Evolutionary conservation across 2,888 invertebrate species (phyloP), one percentile per base, ranked within the genome.

Genomic region (Eilema caniola): DNA sequence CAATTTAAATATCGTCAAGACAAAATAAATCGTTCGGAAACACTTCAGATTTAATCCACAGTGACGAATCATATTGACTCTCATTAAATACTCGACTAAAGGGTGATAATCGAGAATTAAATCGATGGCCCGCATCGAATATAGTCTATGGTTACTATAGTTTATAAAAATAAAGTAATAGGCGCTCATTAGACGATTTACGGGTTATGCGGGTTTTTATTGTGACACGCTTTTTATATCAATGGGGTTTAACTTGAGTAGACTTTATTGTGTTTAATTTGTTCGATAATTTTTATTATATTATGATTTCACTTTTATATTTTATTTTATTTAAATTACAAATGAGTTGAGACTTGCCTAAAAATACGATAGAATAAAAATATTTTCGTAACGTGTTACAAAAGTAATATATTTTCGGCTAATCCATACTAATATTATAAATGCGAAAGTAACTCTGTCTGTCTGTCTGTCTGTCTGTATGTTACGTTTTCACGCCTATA

Each of bases 151-250:
- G 90, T 90, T 88, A 77, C 80, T 82, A 82, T 93, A 89, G 90
- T 90, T 88, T 92, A 93, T 90, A 92, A 93, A 71, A 93, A 94
- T 92, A 93, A 91, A 91, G 93, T 94, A 93, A 94, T 94, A 92
- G 92, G 88, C 86, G 83, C 88, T 90, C 93, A 94, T 93, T 94
- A 92, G 91, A 90, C 84, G 87, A 75, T 83, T 81, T 78, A 82
- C 80, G 78, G 82, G 80, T 73, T 77, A 94, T 94, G 94, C 94
- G 94, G 94, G 94, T 90, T 86, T 83, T 86, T 84, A 83, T 81
- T 86, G 86, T 86, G 80, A 81, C 81, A 81, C 82, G 77, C 86
- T 88, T 89, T 88, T 87, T 86, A 84, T 87, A 86, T 86, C 83
- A 87, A 85, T 82, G 73, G 81, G 75, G 85, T 83, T 85, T 78